These are phyloP conservation scores for Pseudomyrmex dendroicus DNA, from an alignment of 1,140 invertebrate species.

Conservation along the genomic window DNA sequence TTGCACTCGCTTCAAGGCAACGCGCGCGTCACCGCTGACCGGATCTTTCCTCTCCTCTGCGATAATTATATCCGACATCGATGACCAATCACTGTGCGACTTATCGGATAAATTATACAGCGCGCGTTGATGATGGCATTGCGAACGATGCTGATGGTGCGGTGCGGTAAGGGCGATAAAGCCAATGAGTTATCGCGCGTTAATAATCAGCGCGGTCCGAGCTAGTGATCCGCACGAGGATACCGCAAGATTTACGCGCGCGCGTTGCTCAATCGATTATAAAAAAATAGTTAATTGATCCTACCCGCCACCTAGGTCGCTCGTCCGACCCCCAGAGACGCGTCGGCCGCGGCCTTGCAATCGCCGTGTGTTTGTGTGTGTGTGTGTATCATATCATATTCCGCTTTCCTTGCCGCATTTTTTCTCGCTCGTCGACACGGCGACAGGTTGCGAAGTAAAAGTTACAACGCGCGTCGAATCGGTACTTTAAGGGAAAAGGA, in stretches of 20 bases:
- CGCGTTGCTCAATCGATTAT: constrained; percentile 65
- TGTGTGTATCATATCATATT: not conserved
- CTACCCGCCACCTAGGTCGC: not conserved
- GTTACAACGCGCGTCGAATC: not conserved
- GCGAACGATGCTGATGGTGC: not conserved
- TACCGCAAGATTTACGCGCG: constrained; percentile 66
- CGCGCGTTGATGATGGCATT: constrained; percentile 25
- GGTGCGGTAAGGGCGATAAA: constrained; percentile 31
- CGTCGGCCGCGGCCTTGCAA: constrained; percentile 43
- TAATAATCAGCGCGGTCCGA: constrained; percentile 69
- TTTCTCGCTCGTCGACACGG: not conserved
- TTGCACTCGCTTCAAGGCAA: constrained; percentile 11
- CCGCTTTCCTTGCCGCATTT: not conserved
- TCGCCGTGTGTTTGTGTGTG: not conserved
- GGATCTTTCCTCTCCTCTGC: constrained; percentile 28
- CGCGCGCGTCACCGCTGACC: constrained; percentile 47
- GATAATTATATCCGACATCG: constrained; percentile 78
- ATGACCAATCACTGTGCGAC: constrained; percentile 69
- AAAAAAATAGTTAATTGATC: constrained; percentile 63
- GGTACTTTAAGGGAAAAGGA: not conserved
- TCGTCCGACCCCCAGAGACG: constrained; percentile 22
- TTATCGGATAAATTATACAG: constrained; percentile 67
- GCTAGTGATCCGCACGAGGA: constrained; percentile 72
- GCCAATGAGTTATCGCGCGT: constrained; percentile 66
- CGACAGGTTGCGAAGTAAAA: constrained; percentile 12